phyloP scores from a whole-genome alignment of 2,113 vertebrate genomes.

The Polypterus senegalus region DNA sequence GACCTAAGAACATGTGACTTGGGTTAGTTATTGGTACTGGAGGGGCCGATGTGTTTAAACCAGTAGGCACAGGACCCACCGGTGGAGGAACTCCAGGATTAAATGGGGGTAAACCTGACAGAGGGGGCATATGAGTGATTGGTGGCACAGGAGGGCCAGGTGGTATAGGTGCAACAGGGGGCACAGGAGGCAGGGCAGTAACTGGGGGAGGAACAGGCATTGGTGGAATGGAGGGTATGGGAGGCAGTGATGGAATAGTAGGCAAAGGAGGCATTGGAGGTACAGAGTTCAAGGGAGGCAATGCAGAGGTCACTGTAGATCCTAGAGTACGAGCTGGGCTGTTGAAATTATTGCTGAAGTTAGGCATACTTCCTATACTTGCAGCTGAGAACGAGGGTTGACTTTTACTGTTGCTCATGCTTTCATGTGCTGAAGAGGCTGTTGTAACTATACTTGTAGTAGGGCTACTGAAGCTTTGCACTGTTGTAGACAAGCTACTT shows the following conservation, averaged over 20 bases:
- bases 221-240: conserved; percentile 79
- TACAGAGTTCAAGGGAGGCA: conserved; percentile 73
- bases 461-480: conserved; percentile 74
- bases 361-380: conserved; percentile 66
- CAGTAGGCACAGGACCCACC: conserved; percentile 66
- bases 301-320: conserved; percentile 69
- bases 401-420: conserved; percentile 60
- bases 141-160: conserved; percentile 78
- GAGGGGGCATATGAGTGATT: conserved; percentile 77
- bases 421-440: conserved; percentile 69
- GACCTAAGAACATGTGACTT: conserved; percentile 84
- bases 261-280: conserved; percentile 85
- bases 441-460: conserved; percentile 64
- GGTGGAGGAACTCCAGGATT: conserved; percentile 76
- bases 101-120: conserved; percentile 78
- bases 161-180: conserved; percentile 69
- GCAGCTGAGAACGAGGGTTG: conserved; percentile 64
- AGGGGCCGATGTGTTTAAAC: conserved; percentile 70
- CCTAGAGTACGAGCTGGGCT: conserved; percentile 65
- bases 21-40: conserved; percentile 66
- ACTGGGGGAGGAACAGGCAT: conserved; percentile 85
- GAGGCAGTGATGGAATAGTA: conserved; percentile 76
- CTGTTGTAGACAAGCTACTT: conserved; percentile 55
- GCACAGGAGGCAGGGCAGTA: conserved; percentile 76
- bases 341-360: conserved; percentile 77